Evolutionary conservation across 2,888 invertebrate genomes (phyloP), one percentile per base, ranked within the genome.

Genomic region (Scelioninae gen. 1): DNA sequence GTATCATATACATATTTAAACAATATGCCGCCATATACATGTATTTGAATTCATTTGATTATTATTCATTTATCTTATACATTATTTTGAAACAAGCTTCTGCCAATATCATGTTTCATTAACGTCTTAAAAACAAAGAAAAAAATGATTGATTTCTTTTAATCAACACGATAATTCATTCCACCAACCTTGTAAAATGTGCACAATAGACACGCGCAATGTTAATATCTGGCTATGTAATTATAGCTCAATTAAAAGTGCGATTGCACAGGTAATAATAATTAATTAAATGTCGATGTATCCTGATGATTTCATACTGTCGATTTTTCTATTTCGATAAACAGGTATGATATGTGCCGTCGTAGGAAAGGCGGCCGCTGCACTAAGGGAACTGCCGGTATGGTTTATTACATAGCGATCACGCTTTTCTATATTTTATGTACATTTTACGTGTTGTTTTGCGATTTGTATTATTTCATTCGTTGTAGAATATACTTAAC

Each of bases 311-410:
- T 90, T 91, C 89, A 91, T 90, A 90, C 88, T 90, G 86, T 87
- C 88, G 88, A 91, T 87, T 90, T 91, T 91, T 91, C 68, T 90
- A 91, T 90, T 89, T 88, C 90, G 87, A 86, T 93, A 94, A 93
- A 94, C 96, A 98, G 98, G 96, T 97, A 98, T 94, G 98, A 98
- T 96, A 98, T 98, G 98, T 98, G 98, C 95, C 96, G 98, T 92
- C 95, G 97, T 93, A 95, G 97, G 94, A 97, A 97, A 95, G 98
- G 97, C 94, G 98, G 98, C 93, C 96, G 97, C 94, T 98, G 98
- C 95, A 98, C 98, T 93, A 97, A 98, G 95, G 98, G 98, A 96
- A 98, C 98, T 93, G 98, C 98, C 94, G 98, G 98, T 98, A 97
- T 96, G 95, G 94, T 92, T 90, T 89, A 90, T 90, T 90, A 90